Evolutionary conservation across 2,113 vertebrate genomes (phyloP), one percentile per base, ranked within the genome.

Genomic region (Edolisoma coerulescens): DNA sequence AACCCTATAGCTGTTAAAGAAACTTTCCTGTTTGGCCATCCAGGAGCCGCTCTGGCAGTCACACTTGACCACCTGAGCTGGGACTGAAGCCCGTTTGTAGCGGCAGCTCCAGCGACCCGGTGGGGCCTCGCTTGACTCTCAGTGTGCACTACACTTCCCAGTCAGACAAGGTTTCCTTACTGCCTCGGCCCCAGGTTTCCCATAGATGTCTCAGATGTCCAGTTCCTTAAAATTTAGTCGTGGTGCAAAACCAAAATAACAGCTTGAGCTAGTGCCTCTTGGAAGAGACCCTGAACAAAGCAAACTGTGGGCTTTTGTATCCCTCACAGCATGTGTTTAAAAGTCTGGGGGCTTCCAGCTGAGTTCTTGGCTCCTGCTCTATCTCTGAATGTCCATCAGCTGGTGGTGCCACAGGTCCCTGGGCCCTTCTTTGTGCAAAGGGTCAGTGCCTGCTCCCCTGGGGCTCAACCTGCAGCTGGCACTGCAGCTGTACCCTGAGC

Each of bases 71-170:
- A 9, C 44, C 52, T 45, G 69, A 67, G 45, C 28, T 59, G 68
- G 52, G 33, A 6, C 37, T 45, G 68, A 44, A 74, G 50, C 18
- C 59, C 50, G 8, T 39, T 81, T 1, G 3, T 42, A 52, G 68
- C 0, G 0, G 50, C 68, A 74, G 23, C 27, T 59, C 27, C 68
- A 44, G 68, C 10, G 32, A 65, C 26, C 15, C 33, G 22, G 8
- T 23, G 37, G 44, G 15, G 10, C 44, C 37, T 59, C 0, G 0
- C 16, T 59, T 59, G 52, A 6, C 27, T 33, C 59, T 65, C 27
- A 28, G 0, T 0, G 3, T 28, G 12, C 16, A 22, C 37, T 50
- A 50, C 59, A 11, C 32, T 57, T 32, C 11, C 11, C 35, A 81
- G 44, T 57, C 50, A 52, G 16, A 39, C 37, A n/a, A 15, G 19